Conservation (phyloP, 2,888 invertebrate genomes). For the Drymonia ruficornis region DNA sequence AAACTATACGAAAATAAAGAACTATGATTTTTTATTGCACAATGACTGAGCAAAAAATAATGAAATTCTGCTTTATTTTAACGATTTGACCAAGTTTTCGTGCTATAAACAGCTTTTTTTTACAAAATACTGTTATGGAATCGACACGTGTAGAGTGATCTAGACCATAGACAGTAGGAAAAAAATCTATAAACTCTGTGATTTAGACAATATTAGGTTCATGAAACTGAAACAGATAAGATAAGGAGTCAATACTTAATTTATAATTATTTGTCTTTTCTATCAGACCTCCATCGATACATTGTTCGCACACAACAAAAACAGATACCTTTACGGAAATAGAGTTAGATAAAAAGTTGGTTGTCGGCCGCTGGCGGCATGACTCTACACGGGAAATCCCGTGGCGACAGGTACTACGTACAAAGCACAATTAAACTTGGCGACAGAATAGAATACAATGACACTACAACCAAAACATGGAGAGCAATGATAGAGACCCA, state of each 20-base stretch:
- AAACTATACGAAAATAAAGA: slow-evolving; percentile 5
- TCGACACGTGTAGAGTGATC: neutral
- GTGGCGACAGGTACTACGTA: slow-evolving; percentile 49
- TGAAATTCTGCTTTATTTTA: neutral
- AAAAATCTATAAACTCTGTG: too few species aligned
- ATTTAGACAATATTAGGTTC: neutral
- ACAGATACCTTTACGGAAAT: slow-evolving; percentile 18
- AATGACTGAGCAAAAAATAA: neutral
- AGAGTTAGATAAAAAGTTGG: slow-evolving; percentile 13
- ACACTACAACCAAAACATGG: slow-evolving; percentile 68
- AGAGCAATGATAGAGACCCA: neutral
- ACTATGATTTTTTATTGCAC: slow-evolving; percentile 2
- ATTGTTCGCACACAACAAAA: slow-evolving; percentile 9
- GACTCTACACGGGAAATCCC: slow-evolving; percentile 24
- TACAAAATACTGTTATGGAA: neutral
- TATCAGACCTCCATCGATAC: neutral
- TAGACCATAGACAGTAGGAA: neutral
- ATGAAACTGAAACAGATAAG: neutral
- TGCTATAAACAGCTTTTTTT: neutral
- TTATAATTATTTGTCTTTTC: neutral
- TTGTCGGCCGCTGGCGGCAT: slow-evolving; percentile 20
- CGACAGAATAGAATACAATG: slow-evolving; percentile 69
- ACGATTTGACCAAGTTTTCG: slow-evolving; percentile 1
- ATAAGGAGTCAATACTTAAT: neutral
- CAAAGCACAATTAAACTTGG: slow-evolving; percentile 65